Percentiles rank a stretch among this genome's conserved stretches.
Evolutionary conservation across 2,797 vertebrate species (phyloP).

Genomic region (Lophura swinhoii): DNA sequence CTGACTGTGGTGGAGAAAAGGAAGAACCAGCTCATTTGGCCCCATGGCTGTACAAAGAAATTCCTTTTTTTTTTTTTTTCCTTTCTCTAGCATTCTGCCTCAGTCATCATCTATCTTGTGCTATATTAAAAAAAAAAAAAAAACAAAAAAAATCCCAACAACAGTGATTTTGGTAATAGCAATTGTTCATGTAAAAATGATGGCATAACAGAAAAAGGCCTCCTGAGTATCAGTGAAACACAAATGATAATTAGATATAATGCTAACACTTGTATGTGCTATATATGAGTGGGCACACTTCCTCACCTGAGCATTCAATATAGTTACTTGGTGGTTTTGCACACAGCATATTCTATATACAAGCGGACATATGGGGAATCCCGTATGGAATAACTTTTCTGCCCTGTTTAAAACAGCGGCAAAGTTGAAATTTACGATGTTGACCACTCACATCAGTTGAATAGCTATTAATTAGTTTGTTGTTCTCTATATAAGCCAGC

Average conservation of each 20-base stretch:
- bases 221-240: background rate
- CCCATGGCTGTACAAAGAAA: background rate
- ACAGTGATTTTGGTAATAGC: background rate
- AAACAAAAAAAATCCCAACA: background rate
- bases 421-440: background rate
- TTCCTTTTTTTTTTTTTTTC: background rate
- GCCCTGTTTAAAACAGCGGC: background rate
- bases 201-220: background rate
- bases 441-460: background rate
- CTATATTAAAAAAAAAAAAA: background rate
- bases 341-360: rapidly evolving
- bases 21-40: background rate
- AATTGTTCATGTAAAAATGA: background rate
- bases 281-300: background rate
- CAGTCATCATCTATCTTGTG: background rate
- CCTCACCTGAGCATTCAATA: too few relatives aligned
- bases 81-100: background rate
- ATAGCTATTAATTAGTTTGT: background rate
- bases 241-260: background rate
- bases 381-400: background rate
- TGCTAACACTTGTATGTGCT: background rate
- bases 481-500: background rate
- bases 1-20: background rate
- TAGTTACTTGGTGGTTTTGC: background rate
- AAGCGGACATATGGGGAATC: background rate